phyloP scores from a whole-genome alignment of 2,797 vertebrate species.

The Chelmon rostratus region DNA sequence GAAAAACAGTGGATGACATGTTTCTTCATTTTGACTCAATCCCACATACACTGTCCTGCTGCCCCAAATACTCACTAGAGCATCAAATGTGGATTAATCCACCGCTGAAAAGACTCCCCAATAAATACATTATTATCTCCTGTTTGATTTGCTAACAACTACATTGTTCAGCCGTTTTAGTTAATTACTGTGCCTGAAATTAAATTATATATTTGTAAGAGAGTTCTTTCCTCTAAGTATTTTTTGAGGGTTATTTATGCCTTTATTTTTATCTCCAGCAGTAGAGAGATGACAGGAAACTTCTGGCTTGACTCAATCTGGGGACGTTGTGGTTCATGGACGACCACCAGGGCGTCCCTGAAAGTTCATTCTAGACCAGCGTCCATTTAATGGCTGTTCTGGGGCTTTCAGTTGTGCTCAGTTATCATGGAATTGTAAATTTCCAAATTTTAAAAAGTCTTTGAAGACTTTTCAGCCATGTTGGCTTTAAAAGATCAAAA shows the following conservation, averaged over 20 bases:
- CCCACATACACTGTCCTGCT: background rate
- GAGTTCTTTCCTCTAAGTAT: background rate
- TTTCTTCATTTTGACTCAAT: background rate
- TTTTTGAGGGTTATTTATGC: background rate
- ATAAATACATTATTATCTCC: background rate
- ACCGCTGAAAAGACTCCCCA: conserved; percentile 1
- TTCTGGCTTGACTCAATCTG: background rate
- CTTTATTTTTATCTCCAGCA: background rate
- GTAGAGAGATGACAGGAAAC: background rate
- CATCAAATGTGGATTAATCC: background rate
- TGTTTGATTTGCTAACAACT: background rate
- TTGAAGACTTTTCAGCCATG: background rate
- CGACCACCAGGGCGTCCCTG: too few relatives aligned
- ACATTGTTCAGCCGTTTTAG: background rate
- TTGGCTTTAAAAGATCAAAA: background rate
- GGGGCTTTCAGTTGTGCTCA: background rate
- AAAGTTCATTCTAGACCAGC: background rate
- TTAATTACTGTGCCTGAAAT: background rate
- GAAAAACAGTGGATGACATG: background rate
- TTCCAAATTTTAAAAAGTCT: background rate
- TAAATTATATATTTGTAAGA: conserved; percentile 5
- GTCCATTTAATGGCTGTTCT: background rate
- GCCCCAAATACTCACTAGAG: background rate
- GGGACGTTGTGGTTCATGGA: conserved; percentile 5
- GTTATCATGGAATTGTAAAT: background rate